Evolutionary conservation across 1,140 invertebrate species (phyloP).

Genomic region (Atta colombica): DNA sequence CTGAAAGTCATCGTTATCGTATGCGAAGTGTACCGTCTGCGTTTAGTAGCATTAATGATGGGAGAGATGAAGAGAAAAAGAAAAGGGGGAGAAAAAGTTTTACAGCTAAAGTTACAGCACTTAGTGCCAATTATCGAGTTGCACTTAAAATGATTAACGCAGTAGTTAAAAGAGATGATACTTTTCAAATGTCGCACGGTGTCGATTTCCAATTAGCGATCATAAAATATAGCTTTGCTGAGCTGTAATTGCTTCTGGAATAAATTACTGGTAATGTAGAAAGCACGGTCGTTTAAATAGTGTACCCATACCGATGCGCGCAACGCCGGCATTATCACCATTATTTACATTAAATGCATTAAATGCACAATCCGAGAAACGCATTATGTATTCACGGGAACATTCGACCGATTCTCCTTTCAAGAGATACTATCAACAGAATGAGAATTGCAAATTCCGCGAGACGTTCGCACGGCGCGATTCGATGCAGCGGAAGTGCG

Average conservation of each 20-base stretch:
- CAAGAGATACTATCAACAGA: slow-evolving; percentile 5
- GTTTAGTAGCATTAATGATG: slow-evolving; percentile 52
- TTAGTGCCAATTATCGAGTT: slow-evolving; percentile 70
- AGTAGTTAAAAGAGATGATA: slow-evolving; percentile 70
- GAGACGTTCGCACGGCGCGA: slow-evolving; percentile 10
- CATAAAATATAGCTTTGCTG: slow-evolving; percentile 67
- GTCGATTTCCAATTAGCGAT: slow-evolving; percentile 75
- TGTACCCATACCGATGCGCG: slow-evolving; percentile 23
- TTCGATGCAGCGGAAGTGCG: slow-evolving; percentile 39
- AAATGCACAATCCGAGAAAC: slow-evolving; percentile 46
- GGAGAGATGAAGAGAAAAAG: slow-evolving; percentile 4
- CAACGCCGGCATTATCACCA: neutral
- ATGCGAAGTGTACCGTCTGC: slow-evolving; percentile 30
- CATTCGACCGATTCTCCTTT: slow-evolving; percentile 10
- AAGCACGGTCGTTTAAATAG: slow-evolving; percentile 66
- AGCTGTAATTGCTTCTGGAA: slow-evolving; percentile 67
- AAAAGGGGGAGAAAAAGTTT: slow-evolving; percentile 28
- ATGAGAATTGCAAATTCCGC: neutral
- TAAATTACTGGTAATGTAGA: slow-evolving; percentile 69
- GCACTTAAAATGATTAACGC: slow-evolving; percentile 73
- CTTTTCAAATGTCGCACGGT: slow-evolving; percentile 67
- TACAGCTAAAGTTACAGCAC: slow-evolving; percentile 60
- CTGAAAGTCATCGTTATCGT: slow-evolving; percentile 66
- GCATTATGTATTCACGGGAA: slow-evolving; percentile 20
- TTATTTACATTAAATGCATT: slow-evolving; percentile 69